These are phyloP conservation scores for Parazoanthus swiftii DNA, from an alignment of 92 coral and sea anemone species.

Conservation along the genomic window DNA sequence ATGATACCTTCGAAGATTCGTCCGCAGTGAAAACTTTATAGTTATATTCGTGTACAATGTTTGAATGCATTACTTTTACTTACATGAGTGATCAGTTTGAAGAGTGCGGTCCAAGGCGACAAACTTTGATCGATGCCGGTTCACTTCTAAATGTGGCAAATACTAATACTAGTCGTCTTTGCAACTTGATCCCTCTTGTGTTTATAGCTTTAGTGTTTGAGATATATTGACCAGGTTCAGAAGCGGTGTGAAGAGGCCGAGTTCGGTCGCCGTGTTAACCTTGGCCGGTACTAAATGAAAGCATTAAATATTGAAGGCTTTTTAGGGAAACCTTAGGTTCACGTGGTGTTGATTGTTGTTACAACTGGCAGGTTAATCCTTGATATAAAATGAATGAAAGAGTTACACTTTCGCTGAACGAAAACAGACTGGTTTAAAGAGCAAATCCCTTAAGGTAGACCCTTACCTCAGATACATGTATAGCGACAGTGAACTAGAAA, in stretches of 20 bases:
- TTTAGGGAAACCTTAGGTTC: conserved; percentile 17
- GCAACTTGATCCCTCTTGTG: neutral
- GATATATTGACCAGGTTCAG: neutral
- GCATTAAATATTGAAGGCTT: conserved; percentile 34
- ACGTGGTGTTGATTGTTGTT: conserved; percentile 14
- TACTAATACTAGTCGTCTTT: neutral
- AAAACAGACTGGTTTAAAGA: neutral
- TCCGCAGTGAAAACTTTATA: neutral
- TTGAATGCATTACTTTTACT: too few relatives aligned
- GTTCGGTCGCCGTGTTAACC: neutral
- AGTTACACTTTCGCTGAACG: neutral
- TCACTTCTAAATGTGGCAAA: neutral
- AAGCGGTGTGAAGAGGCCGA: neutral
- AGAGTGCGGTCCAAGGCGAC: neutral
- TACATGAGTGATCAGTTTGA: too few relatives aligned
- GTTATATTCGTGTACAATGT: neutral
- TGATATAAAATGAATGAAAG: neutral
- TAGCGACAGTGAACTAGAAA: neutral
- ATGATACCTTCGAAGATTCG: neutral
- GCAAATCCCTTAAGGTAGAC: neutral
- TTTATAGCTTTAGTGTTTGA: neutral
- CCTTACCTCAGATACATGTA: neutral
- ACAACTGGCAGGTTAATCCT: conserved; percentile 9
- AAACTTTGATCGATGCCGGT: neutral
- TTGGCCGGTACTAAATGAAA: conserved; percentile 8